Evolutionary conservation across 2,113 vertebrate genomes (phyloP), one percentile per base, ranked within the genome.

Genomic region (Melospiza melodia): DNA sequence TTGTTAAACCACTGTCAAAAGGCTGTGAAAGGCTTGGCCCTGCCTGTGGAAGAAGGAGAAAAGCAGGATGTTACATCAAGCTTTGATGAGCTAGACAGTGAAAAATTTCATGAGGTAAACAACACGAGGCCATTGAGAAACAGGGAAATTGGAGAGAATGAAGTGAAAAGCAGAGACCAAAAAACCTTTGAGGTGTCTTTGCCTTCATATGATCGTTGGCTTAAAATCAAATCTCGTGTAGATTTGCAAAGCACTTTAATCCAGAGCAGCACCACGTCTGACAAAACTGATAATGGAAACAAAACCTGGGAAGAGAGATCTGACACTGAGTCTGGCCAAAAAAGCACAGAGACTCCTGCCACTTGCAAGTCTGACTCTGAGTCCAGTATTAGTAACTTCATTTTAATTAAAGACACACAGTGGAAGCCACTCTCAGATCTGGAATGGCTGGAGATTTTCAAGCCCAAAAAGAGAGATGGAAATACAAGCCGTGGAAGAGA

Each of bases 391-490:
- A 79, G 8, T 1, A 93, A 79, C 25, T 81, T 75, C 52, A 28
- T 76, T 7, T 0, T 93, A 4, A 55, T 78, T 2, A 87, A 94
- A 67, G 91, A 85, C 20, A 20, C 55, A 0, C 43, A 33, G 21
- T 94, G 78, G 89, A 83, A 62, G 57, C 65, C 90, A 2, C 3
- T 98, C 12, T 95, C 97, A 1, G 97, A 98, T 23, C 3, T 16
- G 2, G 97, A 97, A 54, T 97, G 98, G 98, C 15, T 98, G 95
- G 84, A 55, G 68, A 96, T 98, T 73, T 98, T 98, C 94, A 97
- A 95, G 80, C 95, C 95, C 35, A 11, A 46, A 13, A 84, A 81
- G 79, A 59, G 51, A 57, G 93, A 94, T 9, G 94, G 89, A 43
- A 72, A 49, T 7, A 33, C 54, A 0, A 59, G 41, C 71, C 58